These are phyloP conservation scores for Trissolcus basalis DNA, from an alignment of 1,140 invertebrate genomes.

Conservation along the genomic window DNA sequence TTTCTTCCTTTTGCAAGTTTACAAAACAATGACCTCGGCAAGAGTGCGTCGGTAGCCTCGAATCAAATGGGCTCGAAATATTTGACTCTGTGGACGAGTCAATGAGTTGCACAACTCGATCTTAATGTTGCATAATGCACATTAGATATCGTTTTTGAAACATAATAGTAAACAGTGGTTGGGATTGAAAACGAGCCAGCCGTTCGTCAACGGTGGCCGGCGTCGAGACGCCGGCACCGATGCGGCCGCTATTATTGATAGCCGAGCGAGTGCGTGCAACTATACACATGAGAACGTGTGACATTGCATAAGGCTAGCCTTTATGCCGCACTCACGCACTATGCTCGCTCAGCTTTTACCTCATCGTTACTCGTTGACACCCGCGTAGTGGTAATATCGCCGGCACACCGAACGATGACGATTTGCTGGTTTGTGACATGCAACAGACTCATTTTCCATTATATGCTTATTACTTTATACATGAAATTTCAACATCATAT, in stretches of 20 bases:
- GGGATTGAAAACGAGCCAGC: constrained; percentile 51
- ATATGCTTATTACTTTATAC: constrained; percentile 12
- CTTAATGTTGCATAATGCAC: constrained; percentile 36
- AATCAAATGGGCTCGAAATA: constrained; percentile 19
- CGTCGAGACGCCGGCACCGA: background rate
- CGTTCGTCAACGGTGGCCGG: constrained; percentile 8
- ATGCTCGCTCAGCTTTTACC: constrained; percentile 36
- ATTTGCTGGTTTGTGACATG: constrained; percentile 48
- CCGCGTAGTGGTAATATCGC: constrained; percentile 26
- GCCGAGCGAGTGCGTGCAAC: constrained; percentile 26
- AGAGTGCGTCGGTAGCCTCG: constrained; percentile 4
- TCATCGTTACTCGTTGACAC: constrained; percentile 51
- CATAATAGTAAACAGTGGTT: constrained; percentile 54
- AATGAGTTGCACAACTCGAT: constrained; percentile 20
- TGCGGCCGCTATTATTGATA: constrained; percentile 48
- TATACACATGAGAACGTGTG: constrained; percentile 32
- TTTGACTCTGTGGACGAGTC: constrained; percentile 13
- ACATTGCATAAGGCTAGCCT: constrained; percentile 43
- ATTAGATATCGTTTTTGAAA: constrained; percentile 56
- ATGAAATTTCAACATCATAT: constrained; percentile 21
- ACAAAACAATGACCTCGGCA: constrained; percentile 10
- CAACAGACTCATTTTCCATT: constrained; percentile 41
- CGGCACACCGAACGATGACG: constrained; percentile 45
- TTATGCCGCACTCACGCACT: constrained; percentile 41
- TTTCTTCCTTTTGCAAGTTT: constrained; percentile 15